phyloP scores from a whole-genome alignment of 2,113 vertebrate genomes.

The Peromyscus leucopus region DNA sequence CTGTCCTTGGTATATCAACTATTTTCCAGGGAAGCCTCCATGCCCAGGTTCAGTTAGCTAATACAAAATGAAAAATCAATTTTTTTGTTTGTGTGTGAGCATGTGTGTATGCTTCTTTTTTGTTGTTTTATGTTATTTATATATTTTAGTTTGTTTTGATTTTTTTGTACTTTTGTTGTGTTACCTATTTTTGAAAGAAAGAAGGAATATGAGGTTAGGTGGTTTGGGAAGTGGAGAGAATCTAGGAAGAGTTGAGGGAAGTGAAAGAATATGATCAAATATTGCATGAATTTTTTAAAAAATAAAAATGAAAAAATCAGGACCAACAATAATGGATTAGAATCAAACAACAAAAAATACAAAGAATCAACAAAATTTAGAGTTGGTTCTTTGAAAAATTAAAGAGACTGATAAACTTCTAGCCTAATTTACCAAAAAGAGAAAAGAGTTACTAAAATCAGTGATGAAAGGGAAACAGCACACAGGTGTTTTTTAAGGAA shows the following conservation, averaged over 20 bases:
- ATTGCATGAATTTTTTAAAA: not conserved
- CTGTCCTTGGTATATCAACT: not conserved
- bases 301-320: not conserved
- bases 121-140: not conserved
- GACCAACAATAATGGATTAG: not conserved
- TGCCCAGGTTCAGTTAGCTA: not conserved
- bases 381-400: not conserved
- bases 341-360: not conserved
- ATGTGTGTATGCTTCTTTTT: not conserved
- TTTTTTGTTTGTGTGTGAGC: not conserved
- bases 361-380: not conserved
- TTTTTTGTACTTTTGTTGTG: not conserved
- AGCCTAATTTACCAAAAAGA: not conserved
- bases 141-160: not conserved
- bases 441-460: not conserved
- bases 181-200: not conserved
- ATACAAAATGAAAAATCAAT: not conserved
- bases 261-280: not conserved
- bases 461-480: not conserved
- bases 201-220: not conserved
- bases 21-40: not conserved
- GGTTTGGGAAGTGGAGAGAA: not conserved
- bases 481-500: not conserved
- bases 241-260: not conserved
- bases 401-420: not conserved